Evolutionary conservation across 2,797 vertebrate genomes (phyloP).

Genomic region (Limosa lapponica): DNA sequence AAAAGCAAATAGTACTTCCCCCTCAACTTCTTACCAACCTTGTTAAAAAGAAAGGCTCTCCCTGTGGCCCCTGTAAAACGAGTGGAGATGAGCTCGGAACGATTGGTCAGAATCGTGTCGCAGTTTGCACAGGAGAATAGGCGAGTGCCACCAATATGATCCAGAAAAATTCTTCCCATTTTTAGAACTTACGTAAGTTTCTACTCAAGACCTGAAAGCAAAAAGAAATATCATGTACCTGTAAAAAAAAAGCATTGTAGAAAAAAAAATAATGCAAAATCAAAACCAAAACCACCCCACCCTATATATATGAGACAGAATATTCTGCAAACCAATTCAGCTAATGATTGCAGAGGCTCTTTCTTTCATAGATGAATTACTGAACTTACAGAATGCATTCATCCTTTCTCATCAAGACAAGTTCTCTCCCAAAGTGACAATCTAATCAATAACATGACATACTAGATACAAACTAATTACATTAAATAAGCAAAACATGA

Average conservation of each 20-base stretch:
- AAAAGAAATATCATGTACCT: not conserved
- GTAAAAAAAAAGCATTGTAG: not conserved
- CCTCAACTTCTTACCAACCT: slow-evolving; percentile 79
- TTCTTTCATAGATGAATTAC: not conserved
- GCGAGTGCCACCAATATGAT: slow-evolving; percentile 97
- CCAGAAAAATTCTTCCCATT: slow-evolving; percentile 98
- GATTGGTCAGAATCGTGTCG: slow-evolving; percentile 96
- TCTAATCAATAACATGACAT: not conserved
- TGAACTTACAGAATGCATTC: not conserved
- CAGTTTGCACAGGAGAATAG: slow-evolving; percentile 99
- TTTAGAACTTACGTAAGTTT: slow-evolving; percentile 32
- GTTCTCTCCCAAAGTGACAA: not conserved
- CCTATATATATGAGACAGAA: not conserved
- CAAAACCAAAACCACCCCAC: not conserved
- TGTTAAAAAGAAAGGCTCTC: slow-evolving; percentile 97
- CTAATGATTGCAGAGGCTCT: not conserved
- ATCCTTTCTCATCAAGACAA: not conserved
- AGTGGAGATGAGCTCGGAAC: slow-evolving; percentile 97
- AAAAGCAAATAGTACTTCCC: not conserved
- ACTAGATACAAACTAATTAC: not conserved
- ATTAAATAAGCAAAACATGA: not conserved
- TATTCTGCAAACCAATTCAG: not conserved
- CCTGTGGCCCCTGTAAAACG: slow-evolving; percentile 97
- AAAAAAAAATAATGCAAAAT: not conserved
- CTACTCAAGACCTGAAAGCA: slow-evolving; percentile 66